phyloP scores from a whole-genome alignment of 1,140 invertebrate species.

The Calephelis nemesis region DNA sequence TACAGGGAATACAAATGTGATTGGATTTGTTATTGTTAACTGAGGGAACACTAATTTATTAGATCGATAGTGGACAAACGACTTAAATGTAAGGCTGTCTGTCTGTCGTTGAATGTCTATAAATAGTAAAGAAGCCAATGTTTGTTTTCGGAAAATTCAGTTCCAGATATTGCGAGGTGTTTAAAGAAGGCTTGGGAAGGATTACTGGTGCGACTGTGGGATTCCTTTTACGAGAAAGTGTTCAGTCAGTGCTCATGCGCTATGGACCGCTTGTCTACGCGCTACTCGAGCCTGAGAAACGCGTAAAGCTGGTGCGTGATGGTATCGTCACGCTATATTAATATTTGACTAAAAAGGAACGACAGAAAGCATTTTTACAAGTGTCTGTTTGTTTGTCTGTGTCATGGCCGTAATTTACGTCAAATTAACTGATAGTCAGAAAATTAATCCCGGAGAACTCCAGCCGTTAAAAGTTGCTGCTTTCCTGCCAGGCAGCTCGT shows the following conservation, averaged over 20 bases:
- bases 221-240: slow-evolving; percentile 23
- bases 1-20: slow-evolving; percentile 27
- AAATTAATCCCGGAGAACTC: too few species aligned
- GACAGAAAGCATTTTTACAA: too few species aligned
- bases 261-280: slow-evolving; percentile 41
- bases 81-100: slow-evolving; percentile 24
- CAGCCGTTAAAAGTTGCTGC: too few species aligned
- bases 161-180: slow-evolving; percentile 43
- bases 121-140: background rate
- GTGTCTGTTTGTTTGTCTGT: too few species aligned
- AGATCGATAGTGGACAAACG: slow-evolving; percentile 38
- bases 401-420: too few species aligned
- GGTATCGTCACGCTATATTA: slow-evolving; percentile 33
- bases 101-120: background rate
- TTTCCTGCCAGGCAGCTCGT: too few species aligned
- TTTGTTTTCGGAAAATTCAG: slow-evolving; percentile 30
- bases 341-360: too few species aligned
- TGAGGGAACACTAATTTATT: slow-evolving; percentile 34
- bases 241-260: slow-evolving; percentile 37
- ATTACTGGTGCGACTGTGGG: slow-evolving; percentile 15
- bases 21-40: slow-evolving; percentile 31
- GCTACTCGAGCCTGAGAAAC: slow-evolving; percentile 37
- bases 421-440: too few species aligned
- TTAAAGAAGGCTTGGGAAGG: slow-evolving; percentile 36
- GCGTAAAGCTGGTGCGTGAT: slow-evolving; percentile 27